Conservation (phyloP, 2,113 vertebrate species). For the Osmerus eperlanus region DNA sequence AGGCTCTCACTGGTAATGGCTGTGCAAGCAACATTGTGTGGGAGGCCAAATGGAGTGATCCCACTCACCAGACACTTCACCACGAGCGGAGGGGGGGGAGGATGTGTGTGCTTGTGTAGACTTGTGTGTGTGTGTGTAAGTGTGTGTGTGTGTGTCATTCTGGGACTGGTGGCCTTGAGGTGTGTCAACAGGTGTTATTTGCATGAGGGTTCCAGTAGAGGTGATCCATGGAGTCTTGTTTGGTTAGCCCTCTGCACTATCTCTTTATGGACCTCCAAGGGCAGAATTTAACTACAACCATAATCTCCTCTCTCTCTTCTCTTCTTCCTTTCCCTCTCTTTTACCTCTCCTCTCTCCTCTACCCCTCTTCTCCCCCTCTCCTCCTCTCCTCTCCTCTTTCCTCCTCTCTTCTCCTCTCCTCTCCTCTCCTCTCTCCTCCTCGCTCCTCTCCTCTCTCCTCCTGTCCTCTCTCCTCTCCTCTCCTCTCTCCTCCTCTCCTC, state of each 20-base stretch:
- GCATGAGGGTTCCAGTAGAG: conserved; percentile 57
- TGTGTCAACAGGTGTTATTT: conserved; percentile 64
- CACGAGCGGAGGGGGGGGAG: conserved; percentile 26
- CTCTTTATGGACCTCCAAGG: conserved; percentile 57
- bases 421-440: too few relatives aligned
- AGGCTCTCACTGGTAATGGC: conserved; percentile 70
- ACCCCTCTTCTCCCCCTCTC: too few relatives aligned
- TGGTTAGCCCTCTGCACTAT: conserved; percentile 58
- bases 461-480: neutral
- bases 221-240: conserved; percentile 43
- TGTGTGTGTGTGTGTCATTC: conserved; percentile 23
- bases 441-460: too few relatives aligned
- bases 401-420: neutral
- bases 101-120: neutral
- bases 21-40: conserved; percentile 72
- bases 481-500: neutral
- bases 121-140: neutral
- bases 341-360: neutral
- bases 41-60: conserved; percentile 66
- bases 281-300: conserved; percentile 55
- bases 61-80: conserved; percentile 55
- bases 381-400: conserved; percentile 14
- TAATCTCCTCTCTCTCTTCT: conserved; percentile 11
- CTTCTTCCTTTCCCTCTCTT: conserved; percentile 10
- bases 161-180: conserved; percentile 56